Base-by-base conservation (phyloP, 2,113 vertebrate species). In the Callochromis pleurospilus region DNA sequence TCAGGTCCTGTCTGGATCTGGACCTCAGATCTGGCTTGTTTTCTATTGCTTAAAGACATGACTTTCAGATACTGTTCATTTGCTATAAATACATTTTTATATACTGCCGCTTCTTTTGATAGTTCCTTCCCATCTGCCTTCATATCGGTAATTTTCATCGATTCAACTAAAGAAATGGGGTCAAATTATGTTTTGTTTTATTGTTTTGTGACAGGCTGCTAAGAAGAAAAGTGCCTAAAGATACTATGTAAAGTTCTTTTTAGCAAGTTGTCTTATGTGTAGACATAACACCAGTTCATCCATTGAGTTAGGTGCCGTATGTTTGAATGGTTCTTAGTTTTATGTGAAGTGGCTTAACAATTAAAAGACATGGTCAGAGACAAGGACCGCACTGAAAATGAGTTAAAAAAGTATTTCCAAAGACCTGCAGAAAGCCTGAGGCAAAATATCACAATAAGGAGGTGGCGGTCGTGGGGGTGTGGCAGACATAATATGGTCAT, bases 401-500 rank as follows among this genome's bases (percentile, higher is more conserved):
- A 62, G 17, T 36, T 6, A 36, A 62, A 58, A 58, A 31, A 3
- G 0, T 58, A 15, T 58, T 58, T 58, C 7, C 2, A 58, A 58
- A 58, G 55, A 1, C 26, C 55, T 31, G 26, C 24, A 15, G 55
- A 29, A 5, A 29, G 55, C 55, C 55, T 29, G 55, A 5, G 24
- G 24, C 24, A 29, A 56, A 56, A 29, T 56, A 15, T 56, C 55
- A 56, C 55, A 56, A 56, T 29, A 56, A 4, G 55, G 4, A 15
- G 24, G 55, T 15, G 55, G 55, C 0, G 24, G 55, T 56, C 2
- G 6, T 2, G 6, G 54, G 24, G 54, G 54, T 56, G 0, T 8
- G 55, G 13, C 55, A 29, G 13, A 31, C 55, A 29, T 0, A 54
- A 54, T 13, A 26, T 26, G 54, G 24, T 9, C 13, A 56, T 15